Base-by-base conservation (phyloP, 2,888 invertebrate species). In the Plagodis dolabraria region DNA sequence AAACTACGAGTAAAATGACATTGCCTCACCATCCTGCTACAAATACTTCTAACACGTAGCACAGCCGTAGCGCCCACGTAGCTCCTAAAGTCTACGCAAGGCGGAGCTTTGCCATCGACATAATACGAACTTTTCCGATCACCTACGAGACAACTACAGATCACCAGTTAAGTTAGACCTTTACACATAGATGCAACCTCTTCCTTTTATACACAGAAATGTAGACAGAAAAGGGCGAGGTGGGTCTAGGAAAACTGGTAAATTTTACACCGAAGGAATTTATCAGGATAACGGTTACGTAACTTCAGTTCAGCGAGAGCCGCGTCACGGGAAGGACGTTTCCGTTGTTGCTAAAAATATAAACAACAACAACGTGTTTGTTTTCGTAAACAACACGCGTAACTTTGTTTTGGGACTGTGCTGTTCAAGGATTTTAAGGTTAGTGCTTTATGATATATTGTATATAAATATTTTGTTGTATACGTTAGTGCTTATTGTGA, bases 361-460 rank as follows among this genome's bases (percentile, higher is more conserved):
- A 92, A 92, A 92, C 82, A 91, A 89, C 89, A 92, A 90, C 89
- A 91, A 84, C 90, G 84, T 92, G 86, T 87, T 89, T 88, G 81
- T 71, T 72, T 74, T 77, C 91, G 92, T 92, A 89, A 90, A 92
- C 89, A 91, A 86, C 73, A 34, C 74, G 67, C 61, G 65, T 35
- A 64, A 78, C 65, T 74, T 80, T 72, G 71, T 70, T 73, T 55
- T 69, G 70, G 75, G 75, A 79, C 74, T 77, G 76, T 66, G 48
- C 62, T 59, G 69, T 59, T 49, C 65, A 59, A 58, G 45, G 54
- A 60, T 63, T 67, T 66, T 40, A 43, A 69, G 73, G 76, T 75
- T 72, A 74, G 72, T 67, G 65, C 60, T 7, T 69, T 66, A 64
- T 46, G 44, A 40, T 22, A 22, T 22, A 22, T 22, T 22, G 22